Base-by-base conservation (phyloP, 2,113 vertebrate species). In the Orcinus orca region DNA sequence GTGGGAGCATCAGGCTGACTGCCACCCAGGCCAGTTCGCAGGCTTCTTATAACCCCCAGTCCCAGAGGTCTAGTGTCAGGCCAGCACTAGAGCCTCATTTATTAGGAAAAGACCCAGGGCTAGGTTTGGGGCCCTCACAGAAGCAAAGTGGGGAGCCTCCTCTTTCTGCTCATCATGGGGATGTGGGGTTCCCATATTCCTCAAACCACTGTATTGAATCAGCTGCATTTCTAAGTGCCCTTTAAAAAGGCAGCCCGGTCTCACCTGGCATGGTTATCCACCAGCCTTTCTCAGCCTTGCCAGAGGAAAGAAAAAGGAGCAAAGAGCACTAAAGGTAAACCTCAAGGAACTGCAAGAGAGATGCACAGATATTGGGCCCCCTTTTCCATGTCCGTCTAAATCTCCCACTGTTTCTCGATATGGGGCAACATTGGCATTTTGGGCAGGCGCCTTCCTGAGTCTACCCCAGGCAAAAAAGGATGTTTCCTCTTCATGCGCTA, bases 351-450 rank as follows among this genome's bases (percentile, higher is more conserved):
- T 47, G 58, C 2, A n/a, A 80, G 31, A 23, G 25, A 55, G 36
- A 8, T 3, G 8, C 21, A 8, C 6, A n/a, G 50, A 38, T 8
- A 2, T 0, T 11, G 41, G 53, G 15, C 20, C 26, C 36, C 50
- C 47, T 44, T 41, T 76, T 67, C 47, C n/a, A 10, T 33, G 23
- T 91, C 71, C 55, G 23, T 2, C 23, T 47, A 47, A 41, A 58
- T 44, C 31, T 53, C 44, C 20, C 8, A 26, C 55, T 65, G 23
- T 60, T 70, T 80, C 65, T 87, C 50, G 6, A 0, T 12, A 7
- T 33, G 20, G 44, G 25, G 11, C 18, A 23, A 13, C 2, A 26
- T 0, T 21, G 93, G 14, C 21, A 47, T n/a, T 67, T 21, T 0
- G 83, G 81, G 58, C 20, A 80, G 36, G 53, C 12, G 41, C 8